Evolutionary conservation across 2,888 invertebrate species (phyloP), one percentile per base, ranked within the genome.

Genomic region (Pristionchus mayeri): DNA sequence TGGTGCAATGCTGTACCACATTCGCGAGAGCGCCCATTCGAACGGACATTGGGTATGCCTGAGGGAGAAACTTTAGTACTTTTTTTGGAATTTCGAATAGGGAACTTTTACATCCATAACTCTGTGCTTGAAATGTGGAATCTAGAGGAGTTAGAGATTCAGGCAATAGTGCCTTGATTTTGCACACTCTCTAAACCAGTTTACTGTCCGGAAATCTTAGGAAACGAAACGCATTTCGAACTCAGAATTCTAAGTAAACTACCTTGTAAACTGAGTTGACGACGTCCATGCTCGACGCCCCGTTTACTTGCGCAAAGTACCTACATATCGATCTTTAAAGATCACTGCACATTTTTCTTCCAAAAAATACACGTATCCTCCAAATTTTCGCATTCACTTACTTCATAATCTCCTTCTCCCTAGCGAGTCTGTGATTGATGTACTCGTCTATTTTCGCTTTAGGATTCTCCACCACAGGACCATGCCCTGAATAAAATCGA

Each of bases 1-100:
- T 98, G 2, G 94, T 94, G 76, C 98, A 94, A 93, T 98, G 98
- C 91, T 97, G 96, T 60, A 94, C 94, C 0, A 98, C 97, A 93
- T 97, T 98, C 78, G 95, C 94, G 6, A 96, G 96, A 0, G 98
- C 98, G 0, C 96, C 96, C 0, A 95, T 93, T 94, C 95, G 95
- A n/a, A 98, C 89, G 9, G 90, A 86, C 81, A 88, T 85, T 21
- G 91, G 90, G 0, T 90, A 86, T 44, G 87, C 84, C 90, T 90
- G 78, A 84, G 21, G 18, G 3, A 4, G 6, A 0, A 37, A 4
- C n/a, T 1, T 3, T 0, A 44, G 16, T 24, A 3, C 27, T 3
- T 13, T 9, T 30, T n/a, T n/a, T n/a, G n/a, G n/a, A n/a, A n/a
- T n/a, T n/a, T n/a, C n/a, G n/a, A n/a, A n/a, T n/a, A n/a, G n/a